Base-by-base conservation (phyloP, 1,140 invertebrate species). In the Drosophila teissieri region DNA sequence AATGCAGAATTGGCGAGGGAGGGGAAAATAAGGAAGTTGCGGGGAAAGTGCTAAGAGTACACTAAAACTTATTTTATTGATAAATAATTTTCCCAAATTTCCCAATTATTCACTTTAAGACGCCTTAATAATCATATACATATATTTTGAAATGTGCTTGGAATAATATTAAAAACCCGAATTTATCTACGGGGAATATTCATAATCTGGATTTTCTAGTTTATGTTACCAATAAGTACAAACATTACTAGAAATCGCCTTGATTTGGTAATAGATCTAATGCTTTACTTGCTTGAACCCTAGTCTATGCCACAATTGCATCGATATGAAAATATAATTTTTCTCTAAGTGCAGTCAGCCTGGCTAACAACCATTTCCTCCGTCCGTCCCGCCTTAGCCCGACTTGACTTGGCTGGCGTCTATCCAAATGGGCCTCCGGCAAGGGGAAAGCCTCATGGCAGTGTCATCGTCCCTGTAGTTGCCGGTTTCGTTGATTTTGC, bases 361-460 rank as follows among this genome's bases (percentile, higher is more conserved):
- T 39, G 36, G 31, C 37, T 12, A 11, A 48, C 34, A 68, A 51
- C 19, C 63, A 48, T 40, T 70, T 68, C 51, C 64, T 48, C 15
- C 11, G 36, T 11, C 36, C 2, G 10, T 12, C 36, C 12, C 11
- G 39, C 40, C 40, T 65, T 48, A 31, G 51, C 15, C 68, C 61
- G 56, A 42, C 55, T 82, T 78, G 70, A 52, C 69, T 78, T 73
- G 67, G 44, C 62, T 79, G 84, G 80, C 83, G 57, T 61, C 72
- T 60, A 61, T 76, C 80, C 80, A 83, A 83, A 56, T 76, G 48
- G 72, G 73, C 60, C 73, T 52, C 52, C 72, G 73, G 73, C 60
- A 31, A 22, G 22, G 53, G 40, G 6, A 36, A 48, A 44, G 44
- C 39, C 58, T 56, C 31, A 42, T 52, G 64, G 8, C 36, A 17